Conservation (phyloP, 1,140 invertebrate genomes). For the Cydia amplana region DNA sequence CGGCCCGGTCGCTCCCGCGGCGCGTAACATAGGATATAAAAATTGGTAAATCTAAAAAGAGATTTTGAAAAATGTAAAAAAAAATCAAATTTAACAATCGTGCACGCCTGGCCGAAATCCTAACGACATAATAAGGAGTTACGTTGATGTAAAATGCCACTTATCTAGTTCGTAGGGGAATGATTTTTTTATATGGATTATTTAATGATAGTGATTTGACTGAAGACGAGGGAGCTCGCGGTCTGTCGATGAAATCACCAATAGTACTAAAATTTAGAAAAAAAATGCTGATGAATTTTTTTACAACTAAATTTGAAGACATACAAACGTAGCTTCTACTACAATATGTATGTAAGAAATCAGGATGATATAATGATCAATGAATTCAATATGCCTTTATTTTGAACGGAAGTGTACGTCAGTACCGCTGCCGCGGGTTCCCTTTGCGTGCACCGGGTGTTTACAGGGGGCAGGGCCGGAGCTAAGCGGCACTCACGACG, state of each 20-base stretch:
- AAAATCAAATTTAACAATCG: slow-evolving; percentile 31
- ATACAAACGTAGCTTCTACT: too few relatives aligned
- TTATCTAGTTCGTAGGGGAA: slow-evolving; percentile 73
- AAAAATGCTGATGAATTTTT: neutral
- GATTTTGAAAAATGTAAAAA: slow-evolving; percentile 34
- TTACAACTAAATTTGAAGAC: neutral
- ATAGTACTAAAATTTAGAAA: neutral
- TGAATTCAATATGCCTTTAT: too few relatives aligned
- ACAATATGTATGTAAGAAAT: too few relatives aligned
- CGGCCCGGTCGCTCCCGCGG: neutral
- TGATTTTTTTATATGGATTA: slow-evolving; percentile 67
- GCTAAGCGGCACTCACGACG: neutral
- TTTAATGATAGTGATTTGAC: slow-evolving; percentile 56
- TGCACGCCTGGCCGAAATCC: slow-evolving; percentile 33
- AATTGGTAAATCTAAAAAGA: slow-evolving; percentile 22
- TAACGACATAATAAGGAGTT: slow-evolving; percentile 44
- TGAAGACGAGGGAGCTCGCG: slow-evolving; percentile 51
- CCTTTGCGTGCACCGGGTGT: slow-evolving; percentile 57
- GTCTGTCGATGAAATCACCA: neutral
- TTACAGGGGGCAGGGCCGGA: slow-evolving; percentile 54
- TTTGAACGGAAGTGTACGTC: neutral
- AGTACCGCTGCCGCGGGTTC: slow-evolving; percentile 31
- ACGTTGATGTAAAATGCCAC: slow-evolving; percentile 54
- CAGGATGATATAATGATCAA: too few relatives aligned
- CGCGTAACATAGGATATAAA: slow-evolving; percentile 14